These are phyloP conservation scores for Antheraea yamamai DNA, from an alignment of 2,888 invertebrate genomes.

Conservation along the genomic window DNA sequence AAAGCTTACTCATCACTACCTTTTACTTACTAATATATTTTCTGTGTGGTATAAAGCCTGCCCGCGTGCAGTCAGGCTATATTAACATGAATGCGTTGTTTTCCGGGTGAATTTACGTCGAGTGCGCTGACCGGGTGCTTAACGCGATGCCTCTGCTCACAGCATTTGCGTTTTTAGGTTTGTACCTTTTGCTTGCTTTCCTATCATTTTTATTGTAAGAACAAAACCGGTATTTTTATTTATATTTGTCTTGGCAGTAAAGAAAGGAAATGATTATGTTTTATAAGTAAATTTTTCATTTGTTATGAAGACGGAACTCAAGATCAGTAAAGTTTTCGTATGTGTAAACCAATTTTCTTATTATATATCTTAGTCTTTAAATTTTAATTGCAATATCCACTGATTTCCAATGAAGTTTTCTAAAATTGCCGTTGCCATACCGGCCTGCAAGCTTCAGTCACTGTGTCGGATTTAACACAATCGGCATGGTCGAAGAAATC, in stretches of 20 bases:
- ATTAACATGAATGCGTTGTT: slow-evolving; percentile 72
- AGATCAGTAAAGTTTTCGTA: no score
- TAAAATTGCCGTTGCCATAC: no score
- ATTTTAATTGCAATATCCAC: no score
- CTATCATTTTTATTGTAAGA: slow-evolving; percentile 23
- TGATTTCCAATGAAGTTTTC: no score
- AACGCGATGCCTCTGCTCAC: slow-evolving; percentile 79
- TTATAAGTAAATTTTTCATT: no score
- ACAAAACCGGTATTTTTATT: not conserved
- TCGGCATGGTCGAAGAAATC: no score
- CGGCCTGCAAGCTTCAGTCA: no score
- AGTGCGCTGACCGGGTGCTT: slow-evolving; percentile 65
- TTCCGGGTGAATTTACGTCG: slow-evolving; percentile 66
- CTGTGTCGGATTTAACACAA: no score
- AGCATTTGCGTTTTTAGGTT: slow-evolving; percentile 79
- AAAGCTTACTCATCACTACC: not conserved
- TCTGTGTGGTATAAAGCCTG: slow-evolving; percentile 19
- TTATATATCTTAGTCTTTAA: no score
- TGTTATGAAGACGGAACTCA: no score
- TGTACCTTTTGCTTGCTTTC: slow-evolving; percentile 69
- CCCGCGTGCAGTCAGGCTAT: slow-evolving; percentile 33
- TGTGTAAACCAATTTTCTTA: no score
- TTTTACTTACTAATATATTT: slow-evolving; percentile 11
- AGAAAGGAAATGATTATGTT: no score
- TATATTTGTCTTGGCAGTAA: not conserved